Evolutionary conservation across 2,888 invertebrate genomes (phyloP).

Genomic region (Mythimna impura): DNA sequence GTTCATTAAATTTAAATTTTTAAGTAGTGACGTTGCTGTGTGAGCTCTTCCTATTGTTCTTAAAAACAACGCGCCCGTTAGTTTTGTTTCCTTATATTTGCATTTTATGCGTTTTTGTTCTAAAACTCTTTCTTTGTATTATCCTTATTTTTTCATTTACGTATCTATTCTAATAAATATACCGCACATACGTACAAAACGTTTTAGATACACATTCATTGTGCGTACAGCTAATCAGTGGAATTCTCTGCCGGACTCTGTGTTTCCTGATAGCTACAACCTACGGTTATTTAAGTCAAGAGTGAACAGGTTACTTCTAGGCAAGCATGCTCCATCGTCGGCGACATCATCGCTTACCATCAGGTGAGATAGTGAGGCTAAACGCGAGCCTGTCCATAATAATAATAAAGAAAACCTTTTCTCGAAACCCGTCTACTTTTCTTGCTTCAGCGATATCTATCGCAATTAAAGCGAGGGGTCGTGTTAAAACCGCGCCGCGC

Average conservation of each 20-base stretch:
- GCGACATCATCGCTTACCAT: too few species aligned
- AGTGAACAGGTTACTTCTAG: too few species aligned
- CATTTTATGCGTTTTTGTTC: not conserved
- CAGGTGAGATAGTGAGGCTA: too few species aligned
- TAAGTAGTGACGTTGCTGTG: not conserved
- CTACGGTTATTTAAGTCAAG: too few species aligned
- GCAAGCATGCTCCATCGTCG: too few species aligned
- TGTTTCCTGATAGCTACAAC: too few species aligned
- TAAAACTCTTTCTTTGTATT: not conserved
- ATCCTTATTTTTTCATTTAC: not conserved
- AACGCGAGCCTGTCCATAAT: too few species aligned
- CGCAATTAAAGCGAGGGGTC: slow-evolving; percentile 53
- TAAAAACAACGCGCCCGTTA: not conserved
- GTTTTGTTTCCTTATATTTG: not conserved
- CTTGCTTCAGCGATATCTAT: slow-evolving; percentile 24
- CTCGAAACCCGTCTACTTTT: not conserved
- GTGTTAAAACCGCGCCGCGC: slow-evolving; percentile 48
- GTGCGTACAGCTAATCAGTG: too few species aligned
- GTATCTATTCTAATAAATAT: not conserved
- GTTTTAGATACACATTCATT: too few species aligned
- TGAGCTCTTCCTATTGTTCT: not conserved
- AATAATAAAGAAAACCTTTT: not conserved
- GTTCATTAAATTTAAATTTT: not conserved
- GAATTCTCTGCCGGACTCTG: too few species aligned
- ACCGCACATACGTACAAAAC: not conserved